These are phyloP conservation scores for Callorhinus ursinus DNA, from an alignment of 2,113 vertebrate genomes.

Conservation along the genomic window DNA sequence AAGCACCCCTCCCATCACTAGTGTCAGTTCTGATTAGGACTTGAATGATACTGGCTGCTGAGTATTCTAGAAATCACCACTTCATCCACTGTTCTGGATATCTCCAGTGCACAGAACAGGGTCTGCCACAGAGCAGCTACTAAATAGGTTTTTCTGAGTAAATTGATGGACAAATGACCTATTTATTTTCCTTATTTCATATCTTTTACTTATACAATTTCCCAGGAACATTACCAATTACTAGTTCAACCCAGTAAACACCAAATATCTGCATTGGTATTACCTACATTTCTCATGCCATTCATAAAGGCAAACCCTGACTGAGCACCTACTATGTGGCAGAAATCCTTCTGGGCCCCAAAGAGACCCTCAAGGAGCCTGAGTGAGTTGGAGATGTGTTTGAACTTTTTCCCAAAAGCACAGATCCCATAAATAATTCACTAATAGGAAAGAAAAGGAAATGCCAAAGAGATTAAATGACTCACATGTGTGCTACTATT, in stretches of 20 bases:
- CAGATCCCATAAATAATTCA: slow-evolving; percentile 22
- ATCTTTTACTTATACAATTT: not conserved
- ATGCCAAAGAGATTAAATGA: slow-evolving; percentile 34
- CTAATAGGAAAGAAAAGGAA: not conserved
- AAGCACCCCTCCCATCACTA: not conserved
- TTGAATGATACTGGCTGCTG: not conserved
- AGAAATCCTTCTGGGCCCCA: not conserved
- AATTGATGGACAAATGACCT: not conserved
- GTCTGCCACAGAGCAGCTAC: not conserved
- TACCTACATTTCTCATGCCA: not conserved
- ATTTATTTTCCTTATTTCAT: not conserved
- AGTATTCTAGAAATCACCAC: not conserved
- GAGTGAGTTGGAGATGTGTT: not conserved
- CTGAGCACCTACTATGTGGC: not conserved
- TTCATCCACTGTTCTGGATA: not conserved
- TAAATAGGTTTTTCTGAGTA: not conserved
- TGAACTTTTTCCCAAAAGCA: slow-evolving; percentile 28
- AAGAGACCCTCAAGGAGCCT: not conserved
- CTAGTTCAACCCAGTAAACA: not conserved
- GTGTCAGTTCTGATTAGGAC: not conserved
- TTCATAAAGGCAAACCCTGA: not conserved
- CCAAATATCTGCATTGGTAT: not conserved
- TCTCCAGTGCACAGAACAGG: not conserved
- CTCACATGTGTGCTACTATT: not conserved
- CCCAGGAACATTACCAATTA: not conserved